These are phyloP conservation scores for Sceloporus tristichus DNA, from an alignment of 2,113 vertebrate genomes.

Conservation along the genomic window DNA sequence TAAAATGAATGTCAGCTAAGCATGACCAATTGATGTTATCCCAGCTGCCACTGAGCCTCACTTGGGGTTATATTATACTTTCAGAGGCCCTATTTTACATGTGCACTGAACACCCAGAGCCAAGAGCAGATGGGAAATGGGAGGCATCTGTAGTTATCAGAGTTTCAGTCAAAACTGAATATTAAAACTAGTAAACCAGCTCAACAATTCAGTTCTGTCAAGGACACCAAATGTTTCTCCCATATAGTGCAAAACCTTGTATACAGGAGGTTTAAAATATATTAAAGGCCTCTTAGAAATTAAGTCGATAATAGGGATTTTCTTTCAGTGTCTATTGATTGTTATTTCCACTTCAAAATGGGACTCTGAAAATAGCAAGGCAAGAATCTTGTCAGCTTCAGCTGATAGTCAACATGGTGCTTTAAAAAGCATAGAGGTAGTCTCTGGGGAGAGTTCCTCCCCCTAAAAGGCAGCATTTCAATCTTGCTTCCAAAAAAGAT, in stretches of 20 bases:
- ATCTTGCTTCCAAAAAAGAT: constrained; percentile 18
- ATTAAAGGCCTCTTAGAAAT: constrained; percentile 55
- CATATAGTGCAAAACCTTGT: constrained; percentile 7
- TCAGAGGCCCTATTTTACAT: constrained; percentile 74
- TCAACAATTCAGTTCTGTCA: constrained; percentile 74
- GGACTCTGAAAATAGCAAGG: constrained; percentile 44
- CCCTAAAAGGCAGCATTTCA: constrained; percentile 50
- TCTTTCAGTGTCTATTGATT: constrained; percentile 61
- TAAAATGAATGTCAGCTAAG: constrained; percentile 86
- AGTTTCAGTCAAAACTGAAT: constrained; percentile 74
- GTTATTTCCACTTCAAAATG: constrained; percentile 47
- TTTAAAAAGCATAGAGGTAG: constrained; percentile 56
- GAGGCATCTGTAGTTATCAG: constrained; percentile 74
- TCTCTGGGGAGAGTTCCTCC: constrained; percentile 24
- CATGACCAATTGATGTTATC: constrained; percentile 86
- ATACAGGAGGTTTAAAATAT: constrained; percentile 42
- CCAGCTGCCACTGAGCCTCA: constrained; percentile 82
- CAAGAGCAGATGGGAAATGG: constrained; percentile 85
- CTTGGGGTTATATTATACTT: constrained; percentile 80
- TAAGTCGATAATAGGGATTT: constrained; percentile 58
- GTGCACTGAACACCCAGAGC: constrained; percentile 73
- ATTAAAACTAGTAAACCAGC: constrained; percentile 77
- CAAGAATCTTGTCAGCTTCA: constrained; percentile 44
- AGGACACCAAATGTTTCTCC: constrained; percentile 67
- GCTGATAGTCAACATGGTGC: constrained; percentile 57